These are phyloP conservation scores for Tonatia bakeri DNA, from an alignment of 2,113 vertebrate genomes.

Conservation along the genomic window DNA sequence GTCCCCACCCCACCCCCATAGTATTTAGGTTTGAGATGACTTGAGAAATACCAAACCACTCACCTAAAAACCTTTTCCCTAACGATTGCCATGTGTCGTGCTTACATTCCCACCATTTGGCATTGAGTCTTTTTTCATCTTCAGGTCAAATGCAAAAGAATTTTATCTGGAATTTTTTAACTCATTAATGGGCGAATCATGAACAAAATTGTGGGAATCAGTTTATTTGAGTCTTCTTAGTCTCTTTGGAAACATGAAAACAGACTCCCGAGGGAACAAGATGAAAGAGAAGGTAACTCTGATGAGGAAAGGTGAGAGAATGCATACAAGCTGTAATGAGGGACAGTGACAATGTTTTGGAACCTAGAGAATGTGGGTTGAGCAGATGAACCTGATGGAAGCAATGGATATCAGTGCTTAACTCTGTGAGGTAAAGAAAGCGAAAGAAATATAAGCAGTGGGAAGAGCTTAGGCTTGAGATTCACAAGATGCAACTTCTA, in stretches of 20 bases:
- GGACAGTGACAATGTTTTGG: not conserved
- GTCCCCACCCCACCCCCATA: not conserved
- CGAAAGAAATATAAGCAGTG: not conserved
- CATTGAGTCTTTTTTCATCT: not conserved
- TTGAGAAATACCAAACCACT: not conserved
- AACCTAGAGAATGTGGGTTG: no score
- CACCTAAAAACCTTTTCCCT: not conserved
- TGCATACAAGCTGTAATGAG: not conserved
- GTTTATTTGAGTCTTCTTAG: not conserved
- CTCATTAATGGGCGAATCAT: not conserved
- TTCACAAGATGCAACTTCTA: not conserved
- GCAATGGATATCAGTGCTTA: not conserved
- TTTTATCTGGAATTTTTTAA: conserved; percentile 1
- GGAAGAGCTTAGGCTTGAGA: not conserved
- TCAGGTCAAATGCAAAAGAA: not conserved
- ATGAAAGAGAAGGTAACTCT: not conserved
- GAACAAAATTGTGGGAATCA: not conserved
- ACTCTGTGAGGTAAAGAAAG: not conserved
- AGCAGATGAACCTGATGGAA: not conserved
- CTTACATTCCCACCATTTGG: not conserved
- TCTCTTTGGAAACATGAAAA: conserved; percentile 20
- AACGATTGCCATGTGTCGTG: not conserved
- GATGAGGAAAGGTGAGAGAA: not conserved
- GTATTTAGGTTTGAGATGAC: not conserved
- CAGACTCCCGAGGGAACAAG: not conserved